These are phyloP conservation scores for cat (Felis catus) DNA, from an alignment of 2,113 vertebrate genomes.

Conservation along the genomic window DNA sequence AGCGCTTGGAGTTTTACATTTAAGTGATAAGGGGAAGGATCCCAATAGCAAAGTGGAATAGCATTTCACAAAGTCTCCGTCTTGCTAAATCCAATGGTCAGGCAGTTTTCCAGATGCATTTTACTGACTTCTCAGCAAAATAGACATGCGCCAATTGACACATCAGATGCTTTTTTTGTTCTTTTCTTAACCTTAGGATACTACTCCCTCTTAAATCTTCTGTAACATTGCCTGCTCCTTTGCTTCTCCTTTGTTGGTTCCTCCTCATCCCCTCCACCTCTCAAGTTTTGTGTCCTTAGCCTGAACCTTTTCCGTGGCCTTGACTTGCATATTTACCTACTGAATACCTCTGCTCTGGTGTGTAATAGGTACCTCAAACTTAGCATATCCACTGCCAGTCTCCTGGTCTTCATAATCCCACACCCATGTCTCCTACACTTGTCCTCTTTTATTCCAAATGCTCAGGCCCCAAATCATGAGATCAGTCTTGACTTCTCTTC, in stretches of 20 bases:
- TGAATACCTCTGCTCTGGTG: not conserved
- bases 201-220: not conserved
- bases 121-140: not conserved
- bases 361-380: not conserved
- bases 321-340: not conserved
- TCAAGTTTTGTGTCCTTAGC: not conserved
- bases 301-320: not conserved
- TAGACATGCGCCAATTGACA: not conserved
- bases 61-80: not conserved
- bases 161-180: not conserved
- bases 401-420: not conserved
- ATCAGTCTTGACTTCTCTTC: not conserved
- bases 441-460: not conserved
- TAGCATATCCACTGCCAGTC: not conserved
- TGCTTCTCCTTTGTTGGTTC: not conserved
- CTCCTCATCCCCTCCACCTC: not conserved
- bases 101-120: not conserved
- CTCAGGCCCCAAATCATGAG: not conserved
- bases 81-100: not conserved
- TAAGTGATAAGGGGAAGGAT: not conserved
- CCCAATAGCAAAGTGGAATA: not conserved
- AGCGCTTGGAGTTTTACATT: not conserved
- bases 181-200: not conserved
- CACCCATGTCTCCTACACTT: not conserved
- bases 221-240: not conserved